Evolutionary conservation across 92 coral and sea anemone genomes (phyloP).

Genomic region (Bergia puertoricense): DNA sequence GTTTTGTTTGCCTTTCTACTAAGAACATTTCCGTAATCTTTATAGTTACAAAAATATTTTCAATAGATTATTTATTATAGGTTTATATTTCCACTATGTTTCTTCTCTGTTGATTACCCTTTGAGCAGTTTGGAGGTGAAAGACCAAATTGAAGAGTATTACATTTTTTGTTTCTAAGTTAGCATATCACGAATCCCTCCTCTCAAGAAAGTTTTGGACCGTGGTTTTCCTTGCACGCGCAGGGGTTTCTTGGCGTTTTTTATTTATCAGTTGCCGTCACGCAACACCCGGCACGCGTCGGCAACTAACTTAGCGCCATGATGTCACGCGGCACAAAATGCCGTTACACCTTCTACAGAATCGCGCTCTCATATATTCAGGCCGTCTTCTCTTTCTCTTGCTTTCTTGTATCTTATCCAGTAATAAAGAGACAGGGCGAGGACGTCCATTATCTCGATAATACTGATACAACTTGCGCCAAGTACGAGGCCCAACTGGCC

Average conservation of each 20-base stretch:
- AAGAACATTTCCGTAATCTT: not conserved
- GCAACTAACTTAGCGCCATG: not conserved
- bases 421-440: slow-evolving; percentile 15
- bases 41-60: slow-evolving; percentile 17
- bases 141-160: not conserved
- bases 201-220: not conserved
- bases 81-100: not conserved
- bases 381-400: not conserved
- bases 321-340: not conserved
- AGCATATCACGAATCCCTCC: too few species aligned
- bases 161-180: not conserved
- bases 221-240: not conserved
- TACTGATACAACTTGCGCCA: slow-evolving; percentile 41
- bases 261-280: not conserved
- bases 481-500: slow-evolving; percentile 41
- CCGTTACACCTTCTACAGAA: not conserved
- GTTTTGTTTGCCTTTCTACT: not conserved
- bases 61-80: slow-evolving; percentile 1
- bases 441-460: slow-evolving; percentile 18
- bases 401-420: slow-evolving; percentile 33
- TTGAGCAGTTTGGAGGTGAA: not conserved
- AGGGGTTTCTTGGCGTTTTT: not conserved
- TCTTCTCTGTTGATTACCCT: slow-evolving; percentile 12
- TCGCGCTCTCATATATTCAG: slow-evolving; percentile 6
- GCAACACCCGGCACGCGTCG: not conserved